phyloP scores from a whole-genome alignment of 37 sponge, comb jelly and placozoan genomes.

The Spongilla lacustris region DNA sequence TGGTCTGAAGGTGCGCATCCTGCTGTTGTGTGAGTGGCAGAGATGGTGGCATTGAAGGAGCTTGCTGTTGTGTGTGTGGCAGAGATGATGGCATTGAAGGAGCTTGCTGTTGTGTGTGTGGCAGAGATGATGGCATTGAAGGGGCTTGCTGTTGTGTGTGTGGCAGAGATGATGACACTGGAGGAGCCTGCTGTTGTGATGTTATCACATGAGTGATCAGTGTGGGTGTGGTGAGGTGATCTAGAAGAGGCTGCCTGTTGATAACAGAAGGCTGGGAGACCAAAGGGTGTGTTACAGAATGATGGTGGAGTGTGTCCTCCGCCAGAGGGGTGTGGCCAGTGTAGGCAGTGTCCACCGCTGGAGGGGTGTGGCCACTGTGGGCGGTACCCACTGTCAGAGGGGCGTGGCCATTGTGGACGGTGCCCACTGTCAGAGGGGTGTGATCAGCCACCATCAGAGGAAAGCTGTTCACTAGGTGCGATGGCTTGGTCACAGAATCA shows the following conservation, averaged over 20 bases:
- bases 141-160: neutral
- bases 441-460: neutral
- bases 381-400: neutral
- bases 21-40: too few species aligned
- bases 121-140: neutral
- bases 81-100: too few species aligned
- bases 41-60: too few species aligned
- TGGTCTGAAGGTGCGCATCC: too few species aligned
- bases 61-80: too few species aligned
- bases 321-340: slow-evolving; percentile 7
- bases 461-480: neutral
- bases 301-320: neutral
- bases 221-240: neutral
- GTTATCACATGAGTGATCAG: neutral
- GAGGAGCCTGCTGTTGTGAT: neutral
- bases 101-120: neutral
- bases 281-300: neutral
- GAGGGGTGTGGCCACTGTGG: neutral
- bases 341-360: too few species aligned
- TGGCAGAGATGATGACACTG: neutral
- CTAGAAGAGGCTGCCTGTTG: neutral
- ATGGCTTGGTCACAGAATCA: neutral
- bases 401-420: neutral
- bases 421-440: neutral
- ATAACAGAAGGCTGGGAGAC: neutral